Base-by-base conservation (phyloP, 2,888 invertebrate species). In the Dolomedes plantarius region DNA sequence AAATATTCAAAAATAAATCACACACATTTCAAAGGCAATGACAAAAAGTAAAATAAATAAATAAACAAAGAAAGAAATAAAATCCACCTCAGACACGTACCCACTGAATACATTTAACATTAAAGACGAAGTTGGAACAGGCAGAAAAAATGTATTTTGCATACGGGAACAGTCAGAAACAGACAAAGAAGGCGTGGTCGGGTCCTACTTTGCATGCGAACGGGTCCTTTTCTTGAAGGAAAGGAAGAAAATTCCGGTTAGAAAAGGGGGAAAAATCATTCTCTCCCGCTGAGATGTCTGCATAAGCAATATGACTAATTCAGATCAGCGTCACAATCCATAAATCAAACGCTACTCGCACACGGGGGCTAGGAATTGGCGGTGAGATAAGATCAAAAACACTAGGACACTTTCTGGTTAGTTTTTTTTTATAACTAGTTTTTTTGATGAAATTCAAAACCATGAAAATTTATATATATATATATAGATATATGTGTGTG, bases 261-360 rank as follows among this genome's bases (percentile, higher is more conserved):
- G 50, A 80, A 73, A 67, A 46, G 65, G 29, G 46, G 65, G 32
- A 62, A 36, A 68, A 80, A 62, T 71, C 76, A 72, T 50, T 72
- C 62, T 19, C 76, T 71, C 76, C 76, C 62, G 64, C 71, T 9
- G 76, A 69, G 71, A 85, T 73, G 83, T 56, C 83, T 85, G 83
- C 83, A 77, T 85, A 85, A 85, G 71, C 32, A 77, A 56, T 67
- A 77, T 39, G 72, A 77, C 83, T 85, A 85, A 85, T 85, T 85
- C 77, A 50, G 27, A 23, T 46, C 65, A 64, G 82, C 32, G 56
- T 19, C 71, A 72, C 28, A 76, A 76, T 77, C 83, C 69, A 83
- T 83, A 77, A 83, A 83, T 83, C 83, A 83, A 73, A 80, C 28
- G 64, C 50, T 39, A n/a, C 46, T 67, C 46, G 6, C 16, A 46